Percentiles rank a stretch among this genome's conserved stretches.
phyloP scores from a whole-genome alignment of 1,140 invertebrate genomes.

The Pogonus chalceus region DNA sequence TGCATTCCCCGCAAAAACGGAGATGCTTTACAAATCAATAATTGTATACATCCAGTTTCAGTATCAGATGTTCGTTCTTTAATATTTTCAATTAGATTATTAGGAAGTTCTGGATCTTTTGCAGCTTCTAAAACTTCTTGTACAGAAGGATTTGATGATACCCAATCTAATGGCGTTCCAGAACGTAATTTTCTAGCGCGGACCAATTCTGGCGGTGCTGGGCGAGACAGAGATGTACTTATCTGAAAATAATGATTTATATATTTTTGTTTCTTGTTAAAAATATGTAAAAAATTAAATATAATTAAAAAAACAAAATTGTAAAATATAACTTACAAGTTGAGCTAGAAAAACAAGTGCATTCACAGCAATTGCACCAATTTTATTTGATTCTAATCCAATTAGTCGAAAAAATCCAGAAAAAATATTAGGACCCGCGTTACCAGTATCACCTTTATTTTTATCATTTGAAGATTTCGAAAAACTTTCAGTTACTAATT shows the following conservation, averaged over 20 bases:
- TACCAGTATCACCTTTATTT: constrained; percentile 16
- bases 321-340: constrained; percentile 46
- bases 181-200: constrained; percentile 24
- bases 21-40: constrained; percentile 64
- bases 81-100: constrained; percentile 49
- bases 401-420: constrained; percentile 57
- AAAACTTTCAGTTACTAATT: constrained; percentile 40
- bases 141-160: constrained; percentile 38
- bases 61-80: constrained; percentile 40
- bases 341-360: constrained; percentile 73
- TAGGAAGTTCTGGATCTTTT: constrained; percentile 48
- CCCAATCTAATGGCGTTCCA: constrained; percentile 40
- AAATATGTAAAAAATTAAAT: neutral
- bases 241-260: constrained; percentile 38
- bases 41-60: constrained; percentile 56
- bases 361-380: constrained; percentile 69
- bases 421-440: constrained; percentile 36
- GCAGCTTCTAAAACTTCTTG: constrained; percentile 44
- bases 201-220: constrained; percentile 22
- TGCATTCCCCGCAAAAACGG: constrained; percentile 68
- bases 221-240: constrained; percentile 35
- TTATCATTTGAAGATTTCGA: constrained; percentile 19
- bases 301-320: neutral
- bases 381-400: constrained; percentile 60
- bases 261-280: constrained; percentile 14